These are phyloP conservation scores for Crocallis elinguaria DNA, from an alignment of 2,888 invertebrate genomes.

Conservation along the genomic window DNA sequence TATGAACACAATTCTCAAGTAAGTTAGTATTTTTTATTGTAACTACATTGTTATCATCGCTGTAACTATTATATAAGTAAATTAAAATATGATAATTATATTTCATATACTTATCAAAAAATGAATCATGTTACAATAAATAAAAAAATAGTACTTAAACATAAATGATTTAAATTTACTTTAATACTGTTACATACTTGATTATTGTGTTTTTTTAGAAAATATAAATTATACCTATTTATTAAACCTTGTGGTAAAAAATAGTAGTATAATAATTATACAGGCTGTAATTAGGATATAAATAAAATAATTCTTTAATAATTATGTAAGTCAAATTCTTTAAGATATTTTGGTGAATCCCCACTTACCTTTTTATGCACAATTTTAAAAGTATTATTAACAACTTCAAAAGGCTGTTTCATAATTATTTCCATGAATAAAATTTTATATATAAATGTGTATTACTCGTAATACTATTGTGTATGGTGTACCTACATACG, in stretches of 20 bases:
- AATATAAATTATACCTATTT: not conserved
- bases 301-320: conserved; percentile 44
- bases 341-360: conserved; percentile 42
- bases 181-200: not conserved
- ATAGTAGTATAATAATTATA: conserved; percentile 11
- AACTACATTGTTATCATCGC: not conserved
- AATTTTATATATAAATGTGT: not conserved
- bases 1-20: conserved; percentile 20
- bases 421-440: conserved; percentile 15
- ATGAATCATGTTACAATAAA: no score
- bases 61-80: no score
- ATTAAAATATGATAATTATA: no score
- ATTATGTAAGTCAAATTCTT: conserved; percentile 25
- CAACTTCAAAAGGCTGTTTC: conserved; percentile 62
- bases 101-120: no score
- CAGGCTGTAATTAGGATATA: conserved; percentile 24
- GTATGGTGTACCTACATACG: not conserved
- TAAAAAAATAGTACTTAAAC: no score
- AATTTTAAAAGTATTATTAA: conserved; percentile 60
- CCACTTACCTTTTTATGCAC: conserved; percentile 53
- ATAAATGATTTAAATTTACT: no score
- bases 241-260: not conserved
- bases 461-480: not conserved
- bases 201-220: conserved; percentile 9
- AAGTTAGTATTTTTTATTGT: not conserved